Base-by-base conservation (phyloP, 1,140 invertebrate species). In the Vollenhovia emeryi region DNA sequence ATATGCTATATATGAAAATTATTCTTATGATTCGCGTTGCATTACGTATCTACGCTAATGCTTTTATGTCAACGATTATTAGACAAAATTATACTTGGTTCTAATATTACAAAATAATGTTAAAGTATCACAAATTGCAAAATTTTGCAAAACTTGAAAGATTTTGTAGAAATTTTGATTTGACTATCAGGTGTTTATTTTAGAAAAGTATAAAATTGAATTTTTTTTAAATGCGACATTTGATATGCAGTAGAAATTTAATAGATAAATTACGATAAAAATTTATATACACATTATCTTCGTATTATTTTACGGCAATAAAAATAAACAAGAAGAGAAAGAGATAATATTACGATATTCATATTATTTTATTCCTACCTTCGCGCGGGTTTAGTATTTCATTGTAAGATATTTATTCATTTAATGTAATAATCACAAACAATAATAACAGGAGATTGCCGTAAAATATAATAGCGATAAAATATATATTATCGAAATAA, bases 401-500 rank as follows among this genome's bases (percentile, higher is more conserved):
- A 62, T 33, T 13, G 24, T 36, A 50, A 21, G 13, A 71, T 57
- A 57, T 57, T 59, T 45, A 73, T 57, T 45, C 11, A 57, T 33
- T 82, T 82, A 71, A 71, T 57, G 13, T 57, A 57, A 57, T 71
- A 43, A 57, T 80, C 48, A 52, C 27, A 36, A 36, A 52, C 11
- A n/a, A 15, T 43, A 55, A 55, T 27, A 11, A 33, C 45, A 68
- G 33, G 27, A 1, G 8, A 69, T 69, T 27, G n/a, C n/a, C 27
- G 9, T 69, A 18, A 79, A 55, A 69, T 43, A 21, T 21, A 27
- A 80, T 55, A 57, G 24, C 15, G 9, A 59, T 21, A 55, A 33
- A 57, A 82, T 80, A 43, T 27, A 40, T 40, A 71, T 45, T 18
- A 57, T 57, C n/a, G n/a, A 43, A 71, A 69, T 80, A 55, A 55